A percentile compares a stretch with the other conserved stretches of the same genome.
Evolutionary conservation across 2,888 invertebrate species (phyloP).

Genomic region (Phoronis australis): DNA sequence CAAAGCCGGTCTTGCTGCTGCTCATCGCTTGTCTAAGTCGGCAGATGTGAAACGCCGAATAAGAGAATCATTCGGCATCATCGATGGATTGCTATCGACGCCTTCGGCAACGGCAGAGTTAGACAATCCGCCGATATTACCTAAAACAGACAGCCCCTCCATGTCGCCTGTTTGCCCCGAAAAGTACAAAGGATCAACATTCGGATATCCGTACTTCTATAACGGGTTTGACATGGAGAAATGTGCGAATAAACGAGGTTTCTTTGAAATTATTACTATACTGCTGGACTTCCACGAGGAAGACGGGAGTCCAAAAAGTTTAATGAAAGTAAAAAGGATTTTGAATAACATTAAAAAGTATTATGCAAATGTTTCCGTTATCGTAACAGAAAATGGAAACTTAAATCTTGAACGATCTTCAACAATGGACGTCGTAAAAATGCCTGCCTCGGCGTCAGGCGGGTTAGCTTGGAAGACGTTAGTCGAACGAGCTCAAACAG

Average conservation of each 20-base stretch:
- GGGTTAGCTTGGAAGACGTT: slow-evolving; percentile 26
- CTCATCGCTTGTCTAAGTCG: no score
- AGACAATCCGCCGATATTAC: no score
- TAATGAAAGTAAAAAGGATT: background rate
- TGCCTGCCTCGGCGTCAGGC: slow-evolving; percentile 1
- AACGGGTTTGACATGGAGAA: slow-evolving; percentile 18
- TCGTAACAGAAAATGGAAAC: background rate
- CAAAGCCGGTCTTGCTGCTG: no score
- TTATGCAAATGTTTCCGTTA: background rate
- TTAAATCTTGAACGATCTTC: background rate
- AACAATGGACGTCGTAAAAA: background rate
- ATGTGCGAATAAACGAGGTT: slow-evolving; percentile 10
- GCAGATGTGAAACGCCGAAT: no score
- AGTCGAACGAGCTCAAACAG: slow-evolving; percentile 22
- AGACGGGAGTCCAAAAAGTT: background rate
- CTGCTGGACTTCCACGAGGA: slow-evolving; percentile 1
- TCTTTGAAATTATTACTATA: slow-evolving; percentile 13
- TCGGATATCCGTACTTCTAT: slow-evolving; percentile 22
- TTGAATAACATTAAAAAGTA: background rate
- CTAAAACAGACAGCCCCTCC: no score
- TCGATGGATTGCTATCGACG: no score
- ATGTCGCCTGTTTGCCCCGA: slow-evolving; percentile 25
- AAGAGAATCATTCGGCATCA: no score
- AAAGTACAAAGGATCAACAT: slow-evolving; percentile 17
- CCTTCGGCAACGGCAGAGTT: no score